phyloP scores from a whole-genome alignment of 2,797 vertebrate genomes.

The Sebastes iracundus region DNA sequence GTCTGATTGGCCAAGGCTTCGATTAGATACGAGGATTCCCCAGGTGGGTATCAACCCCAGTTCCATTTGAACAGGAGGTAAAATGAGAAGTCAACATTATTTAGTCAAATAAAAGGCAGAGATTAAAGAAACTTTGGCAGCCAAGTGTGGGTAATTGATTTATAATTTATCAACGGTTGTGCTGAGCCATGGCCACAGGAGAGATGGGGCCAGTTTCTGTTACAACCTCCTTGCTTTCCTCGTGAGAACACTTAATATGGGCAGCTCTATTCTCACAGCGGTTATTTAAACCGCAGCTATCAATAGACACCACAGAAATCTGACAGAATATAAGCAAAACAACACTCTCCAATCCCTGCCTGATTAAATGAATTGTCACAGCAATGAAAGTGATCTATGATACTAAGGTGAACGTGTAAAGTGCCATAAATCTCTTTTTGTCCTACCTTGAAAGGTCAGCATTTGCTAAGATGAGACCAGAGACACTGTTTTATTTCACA shows the following conservation, averaged over 20 bases:
- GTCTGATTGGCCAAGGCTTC: constrained; percentile 53
- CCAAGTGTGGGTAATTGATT: constrained; percentile 78
- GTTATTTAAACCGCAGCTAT: constrained; percentile 63
- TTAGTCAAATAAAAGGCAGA: constrained; percentile 81
- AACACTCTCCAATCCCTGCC: constrained; percentile 50
- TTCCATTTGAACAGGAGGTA: constrained; percentile 64
- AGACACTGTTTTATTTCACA: constrained; percentile 68
- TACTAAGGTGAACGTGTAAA: constrained; percentile 71
- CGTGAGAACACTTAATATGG: constrained; percentile 52
- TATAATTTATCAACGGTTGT: constrained; percentile 78
- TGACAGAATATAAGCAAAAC: constrained; percentile 61
- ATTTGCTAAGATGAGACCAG: constrained; percentile 74
- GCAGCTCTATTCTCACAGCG: constrained; percentile 39
- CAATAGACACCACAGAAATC: constrained; percentile 32
- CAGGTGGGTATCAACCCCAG: constrained; percentile 66
- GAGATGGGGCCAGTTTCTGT: constrained; percentile 61
- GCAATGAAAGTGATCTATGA: constrained; percentile 77
- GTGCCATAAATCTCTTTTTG: constrained; percentile 80
- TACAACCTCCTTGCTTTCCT: constrained; percentile 58
- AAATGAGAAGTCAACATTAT: constrained; percentile 75
- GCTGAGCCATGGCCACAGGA: constrained; percentile 63
- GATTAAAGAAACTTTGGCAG: constrained; percentile 80
- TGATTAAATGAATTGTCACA: constrained; percentile 78
- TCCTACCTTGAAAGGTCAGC: constrained; percentile 81
- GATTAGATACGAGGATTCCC: constrained; percentile 74